Percentiles rank a stretch among this genome's conserved stretches.
Conservation (phyloP, 2,113 vertebrate genomes). For the Oceanites oceanicus region DNA sequence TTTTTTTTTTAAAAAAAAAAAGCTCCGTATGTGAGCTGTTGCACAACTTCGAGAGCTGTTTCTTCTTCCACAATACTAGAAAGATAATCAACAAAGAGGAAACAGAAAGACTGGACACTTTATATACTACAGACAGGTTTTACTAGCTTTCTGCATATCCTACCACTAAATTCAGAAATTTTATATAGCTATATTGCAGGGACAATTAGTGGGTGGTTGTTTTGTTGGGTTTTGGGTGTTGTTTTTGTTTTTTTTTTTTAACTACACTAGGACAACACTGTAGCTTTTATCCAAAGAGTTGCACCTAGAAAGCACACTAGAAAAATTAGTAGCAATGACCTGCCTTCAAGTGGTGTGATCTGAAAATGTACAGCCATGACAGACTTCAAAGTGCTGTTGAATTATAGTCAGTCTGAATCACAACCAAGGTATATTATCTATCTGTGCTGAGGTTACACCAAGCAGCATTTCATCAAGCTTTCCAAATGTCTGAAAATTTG, state of each 20-base stretch:
- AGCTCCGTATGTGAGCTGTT: background rate
- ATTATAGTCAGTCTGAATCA: slow-evolving; percentile 1
- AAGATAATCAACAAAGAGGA: background rate
- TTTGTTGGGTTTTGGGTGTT: background rate
- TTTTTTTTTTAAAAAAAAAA: background rate
- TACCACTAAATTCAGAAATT: background rate
- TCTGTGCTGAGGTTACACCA: background rate
- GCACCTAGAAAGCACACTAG: background rate
- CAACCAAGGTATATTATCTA: background rate
- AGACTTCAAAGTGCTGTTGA: background rate
- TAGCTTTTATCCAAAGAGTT: background rate
- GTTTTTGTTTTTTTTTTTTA: background rate
- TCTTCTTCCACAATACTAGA: background rate
- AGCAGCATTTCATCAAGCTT: background rate
- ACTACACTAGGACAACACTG: background rate
- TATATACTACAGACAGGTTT: background rate
- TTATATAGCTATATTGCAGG: background rate
- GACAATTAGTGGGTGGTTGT: background rate
- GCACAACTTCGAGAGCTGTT: background rate
- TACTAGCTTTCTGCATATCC: background rate
- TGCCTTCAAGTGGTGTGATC: background rate
- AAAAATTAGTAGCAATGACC: background rate
- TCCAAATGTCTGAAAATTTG: background rate
- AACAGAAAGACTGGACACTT: background rate
- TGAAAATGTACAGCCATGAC: background rate